Base-by-base conservation (phyloP, 2,797 vertebrate genomes). In the Otolemur crassicaudatus region DNA sequence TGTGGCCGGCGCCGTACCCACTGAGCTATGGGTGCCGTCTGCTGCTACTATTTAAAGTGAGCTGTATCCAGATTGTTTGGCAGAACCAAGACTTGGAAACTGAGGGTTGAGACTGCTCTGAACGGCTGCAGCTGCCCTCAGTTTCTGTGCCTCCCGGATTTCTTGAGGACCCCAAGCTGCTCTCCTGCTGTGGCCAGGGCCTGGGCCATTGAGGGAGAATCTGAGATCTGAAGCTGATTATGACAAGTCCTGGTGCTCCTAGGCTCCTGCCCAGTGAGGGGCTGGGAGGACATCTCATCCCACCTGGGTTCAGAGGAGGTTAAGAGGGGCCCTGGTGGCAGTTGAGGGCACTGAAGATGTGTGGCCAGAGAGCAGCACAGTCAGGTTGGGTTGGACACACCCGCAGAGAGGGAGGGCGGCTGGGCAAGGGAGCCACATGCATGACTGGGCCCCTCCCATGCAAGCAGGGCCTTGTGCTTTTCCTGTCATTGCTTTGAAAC, bases 381-480 rank as follows among this genome's bases (percentile, higher is more conserved):
- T 1, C 70, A 25, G 9, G 58, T 0, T 8, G 12, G 69, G 27
- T 56, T 19, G 11, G 72, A 46, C 22, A 46, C 13, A 10, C 1
- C 27, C 16, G 9, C 8, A 46, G 85, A 29, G 46, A 83, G 46
- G 25, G 60, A 81, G 60, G 65, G 56, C 16, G 11, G 49, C 20
- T 19, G 13, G 2, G 56, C 22, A 16, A 37, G 56, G 43, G 40
- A 87, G 43, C 23, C 49, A 3, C 0, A 2, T 14, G n/a, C 0
- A 2, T 19, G n/a, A 25, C 1, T 2, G 4, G 2, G 23, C 16
- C 49, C 40, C 72, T 67, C 56, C 60, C 16, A 23, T 0, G 0
- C 19, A 77, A 58, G 13, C 0, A 0, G 12, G 1, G 8, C 56
- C 3, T 17, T 0, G 0, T 1, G 16, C 34, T 49, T 69, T 70